A percentile compares a stretch with the other conserved stretches of the same genome.
Conservation (phyloP, 2,888 invertebrate genomes). For the Arrhopalites spinosus region DNA sequence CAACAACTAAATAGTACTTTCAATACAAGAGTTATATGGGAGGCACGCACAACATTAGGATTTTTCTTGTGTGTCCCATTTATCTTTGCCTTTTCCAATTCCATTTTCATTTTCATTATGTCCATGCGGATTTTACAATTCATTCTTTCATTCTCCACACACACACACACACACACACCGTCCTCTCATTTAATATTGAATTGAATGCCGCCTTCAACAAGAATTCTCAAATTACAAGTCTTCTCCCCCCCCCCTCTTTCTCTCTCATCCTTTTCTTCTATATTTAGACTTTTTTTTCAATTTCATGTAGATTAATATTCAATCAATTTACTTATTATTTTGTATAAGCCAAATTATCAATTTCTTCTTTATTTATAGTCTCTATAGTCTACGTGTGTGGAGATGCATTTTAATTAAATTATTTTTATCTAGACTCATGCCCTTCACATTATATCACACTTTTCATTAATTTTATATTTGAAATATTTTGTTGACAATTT, state of each 20-base stretch:
- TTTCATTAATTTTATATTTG: too few relatives aligned
- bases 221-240: neutral
- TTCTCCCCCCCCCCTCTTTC: neutral
- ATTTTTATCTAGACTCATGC: too few relatives aligned
- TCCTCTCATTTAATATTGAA: neutral
- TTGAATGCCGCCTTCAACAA: neutral
- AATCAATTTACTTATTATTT: too few relatives aligned
- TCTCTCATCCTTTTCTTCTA: neutral
- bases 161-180: slow-evolving; percentile 1
- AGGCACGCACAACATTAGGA: slow-evolving; percentile 1
- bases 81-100: neutral
- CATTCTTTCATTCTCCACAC: slow-evolving; percentile 1
- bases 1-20: neutral
- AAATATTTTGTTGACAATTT: too few relatives aligned
- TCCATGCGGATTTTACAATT: neutral
- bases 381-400: too few relatives aligned
- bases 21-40: neutral
- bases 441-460: neutral
- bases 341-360: too few relatives aligned
- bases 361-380: too few relatives aligned
- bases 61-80: too few relatives aligned
- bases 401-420: too few relatives aligned
- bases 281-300: too few relatives aligned
- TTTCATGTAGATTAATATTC: too few relatives aligned
- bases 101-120: neutral